phyloP scores from a whole-genome alignment of 2,888 invertebrate species.

The Asteroscopus sphinx region DNA sequence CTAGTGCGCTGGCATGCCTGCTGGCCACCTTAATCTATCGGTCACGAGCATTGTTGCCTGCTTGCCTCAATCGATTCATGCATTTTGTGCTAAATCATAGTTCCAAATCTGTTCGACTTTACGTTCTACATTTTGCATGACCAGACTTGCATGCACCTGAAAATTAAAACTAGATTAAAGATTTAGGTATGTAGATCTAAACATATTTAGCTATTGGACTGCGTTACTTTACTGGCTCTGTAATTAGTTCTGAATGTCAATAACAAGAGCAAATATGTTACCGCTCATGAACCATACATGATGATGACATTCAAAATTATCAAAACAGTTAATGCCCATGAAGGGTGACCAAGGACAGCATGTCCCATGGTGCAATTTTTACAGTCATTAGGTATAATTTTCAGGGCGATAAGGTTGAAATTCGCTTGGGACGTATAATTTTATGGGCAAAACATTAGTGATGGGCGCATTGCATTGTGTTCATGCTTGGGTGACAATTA shows the following conservation, averaged over 20 bases:
- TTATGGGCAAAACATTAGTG: constrained; percentile 40
- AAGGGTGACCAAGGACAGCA: constrained; percentile 67
- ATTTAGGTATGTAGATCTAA: background rate
- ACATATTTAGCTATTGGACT: background rate
- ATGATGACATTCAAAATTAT: constrained; percentile 51
- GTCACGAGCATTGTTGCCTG: constrained; percentile 49
- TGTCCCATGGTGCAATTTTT: constrained; percentile 36
- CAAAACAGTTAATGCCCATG: constrained; percentile 62
- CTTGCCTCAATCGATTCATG: constrained; percentile 50
- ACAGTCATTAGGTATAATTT: constrained; percentile 24
- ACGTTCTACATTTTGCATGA: constrained; percentile 32
- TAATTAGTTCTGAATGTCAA: background rate
- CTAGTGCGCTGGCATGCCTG: constrained; percentile 21
- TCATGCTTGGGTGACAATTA: constrained; percentile 75
- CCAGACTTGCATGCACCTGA: background rate
- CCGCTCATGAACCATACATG: constrained; percentile 18
- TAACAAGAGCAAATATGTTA: constrained; percentile 29
- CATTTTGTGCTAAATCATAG: constrained; percentile 25
- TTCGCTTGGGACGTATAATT: constrained; percentile 34
- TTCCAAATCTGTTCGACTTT: constrained; percentile 24
- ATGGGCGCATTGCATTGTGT: constrained; percentile 67
- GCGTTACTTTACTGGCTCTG: background rate
- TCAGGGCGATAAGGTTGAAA: constrained; percentile 39
- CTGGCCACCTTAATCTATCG: constrained; percentile 45
- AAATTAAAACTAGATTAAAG: too few relatives aligned